Conservation (phyloP, 2,797 vertebrate species). For the Otolemur crassicaudatus region DNA sequence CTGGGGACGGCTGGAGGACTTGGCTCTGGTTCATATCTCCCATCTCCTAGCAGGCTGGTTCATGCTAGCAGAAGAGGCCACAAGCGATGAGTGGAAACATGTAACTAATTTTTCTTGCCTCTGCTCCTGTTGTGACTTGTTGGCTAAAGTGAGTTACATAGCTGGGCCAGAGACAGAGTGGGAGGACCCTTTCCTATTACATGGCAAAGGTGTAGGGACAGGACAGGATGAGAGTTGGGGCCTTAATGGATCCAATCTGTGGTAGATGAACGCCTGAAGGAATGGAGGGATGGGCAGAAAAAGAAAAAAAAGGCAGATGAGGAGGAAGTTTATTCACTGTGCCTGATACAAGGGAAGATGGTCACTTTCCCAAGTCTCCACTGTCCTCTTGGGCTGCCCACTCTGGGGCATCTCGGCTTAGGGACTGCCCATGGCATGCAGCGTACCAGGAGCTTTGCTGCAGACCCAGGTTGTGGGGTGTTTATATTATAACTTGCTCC, state of each 20-base stretch:
- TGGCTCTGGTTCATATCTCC: neutral
- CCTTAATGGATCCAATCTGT: neutral
- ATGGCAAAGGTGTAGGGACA: neutral
- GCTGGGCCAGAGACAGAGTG: neutral
- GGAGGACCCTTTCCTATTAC: neutral
- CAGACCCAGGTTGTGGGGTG: neutral
- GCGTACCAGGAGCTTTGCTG: neutral
- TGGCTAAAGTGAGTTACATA: neutral
- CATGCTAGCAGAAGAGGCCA: neutral
- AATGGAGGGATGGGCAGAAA: neutral
- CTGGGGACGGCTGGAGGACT: neutral
- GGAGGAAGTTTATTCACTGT: neutral
- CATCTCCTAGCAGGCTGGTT: neutral
- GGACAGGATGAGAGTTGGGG: neutral
- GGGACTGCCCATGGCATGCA: neutral
- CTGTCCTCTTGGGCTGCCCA: neutral
- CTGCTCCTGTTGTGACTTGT: neutral
- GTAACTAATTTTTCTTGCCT: neutral
- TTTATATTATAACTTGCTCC: slow-evolving; percentile 49
- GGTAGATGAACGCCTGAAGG: neutral
- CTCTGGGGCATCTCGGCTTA: neutral
- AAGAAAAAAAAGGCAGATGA: neutral
- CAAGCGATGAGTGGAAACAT: neutral
- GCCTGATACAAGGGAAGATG: neutral
- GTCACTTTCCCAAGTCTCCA: neutral